These are phyloP conservation scores for Sylvia atricapilla DNA, from an alignment of 2,113 vertebrate genomes.

Conservation along the genomic window DNA sequence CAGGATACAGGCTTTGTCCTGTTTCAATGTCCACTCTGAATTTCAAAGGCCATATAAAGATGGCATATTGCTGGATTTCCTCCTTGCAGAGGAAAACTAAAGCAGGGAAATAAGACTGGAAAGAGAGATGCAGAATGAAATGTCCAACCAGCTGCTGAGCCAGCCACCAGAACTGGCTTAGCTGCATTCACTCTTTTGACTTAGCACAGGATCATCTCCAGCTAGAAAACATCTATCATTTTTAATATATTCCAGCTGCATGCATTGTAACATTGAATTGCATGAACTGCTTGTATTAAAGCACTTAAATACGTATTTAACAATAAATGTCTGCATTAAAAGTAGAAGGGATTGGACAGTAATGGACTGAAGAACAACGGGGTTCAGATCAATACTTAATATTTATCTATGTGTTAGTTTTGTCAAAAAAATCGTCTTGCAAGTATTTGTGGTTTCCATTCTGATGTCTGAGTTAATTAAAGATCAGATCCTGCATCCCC, in stretches of 20 bases:
- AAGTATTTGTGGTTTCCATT: background rate
- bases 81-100: background rate
- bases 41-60: background rate
- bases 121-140: background rate
- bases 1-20: too few species aligned
- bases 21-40: background rate
- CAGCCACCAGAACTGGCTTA: background rate
- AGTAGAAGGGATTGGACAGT: background rate
- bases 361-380: background rate
- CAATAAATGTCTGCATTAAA: background rate
- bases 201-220: background rate
- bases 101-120: background rate
- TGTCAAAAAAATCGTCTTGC: background rate
- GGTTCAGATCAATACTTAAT: background rate
- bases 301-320: background rate
- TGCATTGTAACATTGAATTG: background rate
- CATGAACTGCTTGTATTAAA: background rate
- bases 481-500: background rate
- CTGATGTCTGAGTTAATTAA: background rate
- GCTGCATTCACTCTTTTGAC: background rate
- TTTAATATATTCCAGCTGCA: background rate
- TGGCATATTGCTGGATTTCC: background rate
- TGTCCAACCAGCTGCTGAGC: background rate
- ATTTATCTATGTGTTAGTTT: background rate
- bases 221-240: background rate